A percentile compares a stretch with the other conserved stretches of the same genome.
Evolutionary conservation across 2,113 vertebrate genomes (phyloP).

Genomic region (Phaethon lepturus): DNA sequence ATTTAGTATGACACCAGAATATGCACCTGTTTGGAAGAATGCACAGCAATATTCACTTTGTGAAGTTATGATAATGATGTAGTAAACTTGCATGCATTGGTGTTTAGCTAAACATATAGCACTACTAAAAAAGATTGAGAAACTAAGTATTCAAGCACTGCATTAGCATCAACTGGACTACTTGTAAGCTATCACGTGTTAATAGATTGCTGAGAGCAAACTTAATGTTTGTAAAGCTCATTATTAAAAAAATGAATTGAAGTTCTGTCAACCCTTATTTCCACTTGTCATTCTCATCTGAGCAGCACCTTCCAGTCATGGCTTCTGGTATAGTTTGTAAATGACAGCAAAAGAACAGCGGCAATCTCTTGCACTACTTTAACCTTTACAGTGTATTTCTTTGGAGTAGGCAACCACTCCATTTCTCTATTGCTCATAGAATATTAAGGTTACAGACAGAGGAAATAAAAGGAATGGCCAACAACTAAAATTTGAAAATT

Average conservation of each 20-base stretch:
- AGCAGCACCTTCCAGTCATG: constrained; percentile 15
- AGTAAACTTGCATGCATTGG: not conserved
- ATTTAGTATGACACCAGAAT: not conserved
- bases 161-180: not conserved
- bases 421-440: not conserved
- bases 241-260: not conserved
- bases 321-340: not conserved
- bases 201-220: not conserved
- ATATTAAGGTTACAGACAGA: not conserved
- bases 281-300: not conserved
- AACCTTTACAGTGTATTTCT: constrained; percentile 47
- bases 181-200: not conserved
- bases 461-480: constrained; percentile 18
- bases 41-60: not conserved
- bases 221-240: not conserved
- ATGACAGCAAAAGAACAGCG: not conserved
- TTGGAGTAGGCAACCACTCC: not conserved
- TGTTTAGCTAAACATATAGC: not conserved
- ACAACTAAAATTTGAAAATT: not conserved
- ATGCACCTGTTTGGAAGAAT: not conserved
- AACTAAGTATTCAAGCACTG: not conserved
- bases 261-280: not conserved
- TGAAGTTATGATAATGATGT: not conserved
- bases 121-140: not conserved
- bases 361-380: not conserved